Base-by-base conservation (phyloP, 2,797 vertebrate species). In the Falco naumanni region DNA sequence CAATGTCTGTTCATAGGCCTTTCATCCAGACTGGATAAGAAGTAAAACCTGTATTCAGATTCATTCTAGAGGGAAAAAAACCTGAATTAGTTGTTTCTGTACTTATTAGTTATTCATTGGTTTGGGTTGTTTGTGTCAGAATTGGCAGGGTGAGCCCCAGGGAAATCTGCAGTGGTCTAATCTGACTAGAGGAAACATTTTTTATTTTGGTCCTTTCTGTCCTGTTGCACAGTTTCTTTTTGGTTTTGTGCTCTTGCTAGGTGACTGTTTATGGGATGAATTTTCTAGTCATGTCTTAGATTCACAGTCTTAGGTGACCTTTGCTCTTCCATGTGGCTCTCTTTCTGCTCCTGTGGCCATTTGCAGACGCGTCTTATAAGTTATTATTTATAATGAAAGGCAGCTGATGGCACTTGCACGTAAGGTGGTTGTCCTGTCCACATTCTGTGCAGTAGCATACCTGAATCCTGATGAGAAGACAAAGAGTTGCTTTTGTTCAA, bases 341-440 rank as follows among this genome's bases (percentile, higher is more conserved):
- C 51, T 57, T 82, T 84, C 81, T 91, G 81, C 86, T 93, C 84
- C 81, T 59, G 41, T 96, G 86, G 60, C 89, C 57, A 64, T 89
- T 93, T 87, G 31, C 43, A 92, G 84, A 89, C 10, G 16, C 74
- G 28, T 84, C 70, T 87, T 76, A 12, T 48, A 91, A 74, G 84
- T 93, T 90, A 82, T 87, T 95, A 89, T 96, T 85, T 94, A 84
- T 92, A 89, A 92, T 89, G 81, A 93, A 95, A 94, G 81, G 57
- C 69, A 83, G 17, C 71, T 75, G 64, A 68, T 92, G 86, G 68
- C 84, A 56, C 86, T 93, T 81, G 65, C 65, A 63, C 41, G 11
- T 61, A 43, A 93, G 87, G 54, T 81, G 43, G 25, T 45, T 92
- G 76, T 93, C 82, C 29, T 90, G 60, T 89, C 37, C 48, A 78